Conservation (phyloP, 2,113 vertebrate species). For the Sprattus sprattus region DNA sequence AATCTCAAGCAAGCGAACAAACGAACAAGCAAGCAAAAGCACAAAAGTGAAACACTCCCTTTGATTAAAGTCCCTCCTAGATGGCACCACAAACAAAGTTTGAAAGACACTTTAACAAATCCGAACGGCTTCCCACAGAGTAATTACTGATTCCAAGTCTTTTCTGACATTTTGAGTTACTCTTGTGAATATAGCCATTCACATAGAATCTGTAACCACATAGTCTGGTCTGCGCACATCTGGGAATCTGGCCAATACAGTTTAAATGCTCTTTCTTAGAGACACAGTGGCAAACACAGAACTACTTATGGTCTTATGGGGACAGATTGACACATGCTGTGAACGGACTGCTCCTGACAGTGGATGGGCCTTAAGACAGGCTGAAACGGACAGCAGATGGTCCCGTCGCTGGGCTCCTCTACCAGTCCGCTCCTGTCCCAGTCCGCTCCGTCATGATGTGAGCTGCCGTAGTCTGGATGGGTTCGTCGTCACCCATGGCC, state of each 20-base stretch:
- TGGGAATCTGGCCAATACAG: background rate
- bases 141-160: background rate
- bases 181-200: background rate
- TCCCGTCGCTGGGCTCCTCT: background rate
- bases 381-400: slow-evolving; percentile 14
- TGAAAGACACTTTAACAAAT: background rate
- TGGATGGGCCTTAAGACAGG: background rate
- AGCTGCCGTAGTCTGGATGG: background rate
- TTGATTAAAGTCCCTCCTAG: background rate
- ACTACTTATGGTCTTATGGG: background rate
- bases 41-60: background rate
- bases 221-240: background rate
- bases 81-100: background rate
- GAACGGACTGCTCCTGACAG: background rate
- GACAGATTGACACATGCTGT: background rate
- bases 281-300: background rate
- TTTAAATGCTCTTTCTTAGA: slow-evolving; percentile 9
- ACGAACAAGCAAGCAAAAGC: background rate
- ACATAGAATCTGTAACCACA: background rate
- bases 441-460: background rate
- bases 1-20: background rate
- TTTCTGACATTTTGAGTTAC: background rate
- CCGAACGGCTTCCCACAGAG: background rate
- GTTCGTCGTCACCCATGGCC: background rate
- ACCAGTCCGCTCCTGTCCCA: background rate